Evolutionary conservation across 2,113 vertebrate genomes (phyloP), one percentile per base, ranked within the genome.

Genomic region (Spea bombifrons): DNA sequence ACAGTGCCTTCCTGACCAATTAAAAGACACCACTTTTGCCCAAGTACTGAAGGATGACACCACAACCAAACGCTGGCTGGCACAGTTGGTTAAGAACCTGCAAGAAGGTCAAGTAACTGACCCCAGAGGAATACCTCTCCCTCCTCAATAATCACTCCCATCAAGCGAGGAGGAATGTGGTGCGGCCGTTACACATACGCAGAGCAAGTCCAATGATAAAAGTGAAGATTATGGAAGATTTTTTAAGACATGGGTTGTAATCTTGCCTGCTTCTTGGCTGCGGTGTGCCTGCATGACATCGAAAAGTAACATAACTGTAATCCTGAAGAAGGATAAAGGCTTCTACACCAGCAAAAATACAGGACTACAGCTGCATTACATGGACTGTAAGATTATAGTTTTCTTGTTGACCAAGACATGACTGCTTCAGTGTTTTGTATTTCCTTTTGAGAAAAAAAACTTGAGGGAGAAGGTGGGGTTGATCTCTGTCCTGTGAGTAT

Each of bases 1-100:
- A 73, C 97, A 99, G 90, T 99, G 97, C 88, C 93, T 99, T 80
- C 97, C 97, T 13, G 97, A 99, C 89, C 97, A 99, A 88, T 93
- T 99, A 88, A 99, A 99, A 86, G 97, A 99, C 86, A 96, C 94
- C 82, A 99, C 97, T 72, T 99, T 99, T 0, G 95, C 94, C 84
- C 97, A 97, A 89, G 97, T 99, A 84, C 92, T 99, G 90, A 99
- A 99, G 88, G 97, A 99, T 17, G 97, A 99, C 90, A 97, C 96
- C 84, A 99, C 97, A 91, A 99, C 97, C 8, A 99, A 99, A 87
- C 96, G 97, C 88, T 99, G 97, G 97, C 94, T 99, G 81, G 94
- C 96, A 80, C 97, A 99, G 91, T 90, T 99, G 8, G 96, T 99
- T 75, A 99, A 99, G 87, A 99, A 99, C 90, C 94, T 99, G 83